Evolutionary conservation across 1,140 invertebrate species (phyloP).

Genomic region (Portunus trituberculatus): DNA sequence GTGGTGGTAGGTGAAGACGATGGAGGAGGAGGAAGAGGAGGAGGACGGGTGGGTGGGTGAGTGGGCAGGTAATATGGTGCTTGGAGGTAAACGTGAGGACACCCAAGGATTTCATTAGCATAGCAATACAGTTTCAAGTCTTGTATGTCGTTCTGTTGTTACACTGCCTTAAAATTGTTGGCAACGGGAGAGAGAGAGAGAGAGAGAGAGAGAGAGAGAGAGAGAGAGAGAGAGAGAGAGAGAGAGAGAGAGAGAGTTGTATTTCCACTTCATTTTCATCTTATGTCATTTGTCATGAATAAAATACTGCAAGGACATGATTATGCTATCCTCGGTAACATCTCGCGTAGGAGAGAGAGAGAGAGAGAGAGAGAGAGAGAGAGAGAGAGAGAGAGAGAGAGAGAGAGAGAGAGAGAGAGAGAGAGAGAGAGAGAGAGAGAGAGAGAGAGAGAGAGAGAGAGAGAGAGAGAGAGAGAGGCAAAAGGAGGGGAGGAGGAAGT

Average conservation of each 20-base stretch:
- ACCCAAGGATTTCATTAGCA: no score
- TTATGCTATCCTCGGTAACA: no score
- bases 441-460: conserved; percentile 45
- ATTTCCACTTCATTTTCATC: no score
- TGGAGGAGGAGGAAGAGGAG: background rate
- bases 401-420: conserved; percentile 39
- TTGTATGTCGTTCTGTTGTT: no score
- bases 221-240: conserved; percentile 1
- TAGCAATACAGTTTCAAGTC: no score
- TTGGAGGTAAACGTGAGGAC: no score
- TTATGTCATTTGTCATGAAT: no score
- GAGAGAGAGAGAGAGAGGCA: background rate
- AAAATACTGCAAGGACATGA: no score
- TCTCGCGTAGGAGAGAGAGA: background rate
- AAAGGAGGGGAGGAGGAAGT: background rate
- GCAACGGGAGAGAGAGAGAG: background rate
- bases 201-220: background rate
- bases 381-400: background rate
- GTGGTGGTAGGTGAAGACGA: conserved; percentile 57
- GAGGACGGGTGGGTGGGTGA: background rate
- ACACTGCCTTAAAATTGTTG: no score
- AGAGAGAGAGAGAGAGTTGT: conserved; percentile 25
- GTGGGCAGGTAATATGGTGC: no score
- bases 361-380: background rate
- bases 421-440: conserved; percentile 25